Conservation (phyloP, 2,797 vertebrate species). For the Myripristis jacobus region DNA sequence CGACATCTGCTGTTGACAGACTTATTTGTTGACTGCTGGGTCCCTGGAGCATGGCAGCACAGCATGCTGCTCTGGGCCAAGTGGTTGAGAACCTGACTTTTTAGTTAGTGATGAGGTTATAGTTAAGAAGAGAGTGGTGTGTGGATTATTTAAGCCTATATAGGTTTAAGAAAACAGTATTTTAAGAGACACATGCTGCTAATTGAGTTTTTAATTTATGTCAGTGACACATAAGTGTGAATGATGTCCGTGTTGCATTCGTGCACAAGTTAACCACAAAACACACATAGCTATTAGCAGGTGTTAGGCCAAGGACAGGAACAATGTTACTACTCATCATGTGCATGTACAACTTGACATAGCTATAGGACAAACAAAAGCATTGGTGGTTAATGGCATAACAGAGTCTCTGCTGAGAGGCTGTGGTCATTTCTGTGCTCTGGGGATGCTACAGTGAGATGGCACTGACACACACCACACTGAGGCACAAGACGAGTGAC, state of each 20-base stretch:
- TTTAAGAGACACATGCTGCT: not conserved
- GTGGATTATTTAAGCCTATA: not conserved
- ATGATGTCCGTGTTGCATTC: slow-evolving; percentile 18
- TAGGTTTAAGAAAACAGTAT: not conserved
- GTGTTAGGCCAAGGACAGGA: slow-evolving; percentile 40
- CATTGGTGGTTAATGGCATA: slow-evolving; percentile 64
- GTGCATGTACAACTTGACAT: slow-evolving; percentile 22
- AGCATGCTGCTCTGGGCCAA: slow-evolving; percentile 19
- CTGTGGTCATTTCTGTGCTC: slow-evolving; percentile 44
- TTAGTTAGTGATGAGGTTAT: slow-evolving; percentile 12
- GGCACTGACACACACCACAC: slow-evolving; percentile 70
- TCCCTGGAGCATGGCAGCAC: slow-evolving; percentile 7
- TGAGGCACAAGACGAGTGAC: slow-evolving; percentile 52
- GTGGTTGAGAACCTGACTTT: slow-evolving; percentile 17
- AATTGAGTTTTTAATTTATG: not conserved
- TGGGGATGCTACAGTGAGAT: slow-evolving; percentile 47
- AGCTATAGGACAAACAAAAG: slow-evolving; percentile 66
- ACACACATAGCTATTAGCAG: slow-evolving; percentile 35
- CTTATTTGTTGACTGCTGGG: slow-evolving; percentile 38
- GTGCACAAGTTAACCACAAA: slow-evolving; percentile 28
- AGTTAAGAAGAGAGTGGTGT: not conserved
- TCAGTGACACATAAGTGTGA: not conserved
- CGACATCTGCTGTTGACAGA: slow-evolving; percentile 70
- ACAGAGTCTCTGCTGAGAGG: slow-evolving; percentile 39
- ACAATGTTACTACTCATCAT: slow-evolving; percentile 30